These are phyloP conservation scores for Nesometra sesokonis DNA, from an alignment of 35 echinoderm and acorn worm species.

Conservation along the genomic window DNA sequence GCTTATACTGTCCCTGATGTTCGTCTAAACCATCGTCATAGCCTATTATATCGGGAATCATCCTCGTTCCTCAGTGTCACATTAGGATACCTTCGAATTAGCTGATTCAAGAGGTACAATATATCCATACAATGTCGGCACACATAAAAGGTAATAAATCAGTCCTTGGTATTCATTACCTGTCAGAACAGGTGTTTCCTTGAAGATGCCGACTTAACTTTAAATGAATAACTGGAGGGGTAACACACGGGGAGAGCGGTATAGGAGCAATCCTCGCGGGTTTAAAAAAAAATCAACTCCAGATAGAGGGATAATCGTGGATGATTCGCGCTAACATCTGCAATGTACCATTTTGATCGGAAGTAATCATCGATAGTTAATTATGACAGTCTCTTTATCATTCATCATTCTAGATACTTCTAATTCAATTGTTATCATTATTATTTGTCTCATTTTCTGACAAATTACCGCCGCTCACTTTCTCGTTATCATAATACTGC, in stretches of 20 bases:
- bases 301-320: no score
- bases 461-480: neutral
- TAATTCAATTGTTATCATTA: neutral
- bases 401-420: neutral
- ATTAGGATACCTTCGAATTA: neutral
- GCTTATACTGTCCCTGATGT: neutral
- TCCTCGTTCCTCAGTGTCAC: neutral
- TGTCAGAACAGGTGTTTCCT: neutral
- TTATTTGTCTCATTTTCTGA: neutral
- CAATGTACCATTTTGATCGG: neutral
- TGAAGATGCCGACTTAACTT: neutral
- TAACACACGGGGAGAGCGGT: neutral
- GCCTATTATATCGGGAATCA: neutral
- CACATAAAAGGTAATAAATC: neutral
- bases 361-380: neutral
- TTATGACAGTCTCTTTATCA: neutral
- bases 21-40: neutral
- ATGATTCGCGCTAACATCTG: neutral
- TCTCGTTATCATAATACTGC: neutral
- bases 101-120: neutral
- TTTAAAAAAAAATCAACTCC: no score
- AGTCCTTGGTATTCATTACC: neutral
- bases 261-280: neutral
- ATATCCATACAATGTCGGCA: neutral
- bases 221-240: neutral